Conservation (phyloP, 2,113 vertebrate genomes). For the Chaenocephalus aceratus region DNA sequence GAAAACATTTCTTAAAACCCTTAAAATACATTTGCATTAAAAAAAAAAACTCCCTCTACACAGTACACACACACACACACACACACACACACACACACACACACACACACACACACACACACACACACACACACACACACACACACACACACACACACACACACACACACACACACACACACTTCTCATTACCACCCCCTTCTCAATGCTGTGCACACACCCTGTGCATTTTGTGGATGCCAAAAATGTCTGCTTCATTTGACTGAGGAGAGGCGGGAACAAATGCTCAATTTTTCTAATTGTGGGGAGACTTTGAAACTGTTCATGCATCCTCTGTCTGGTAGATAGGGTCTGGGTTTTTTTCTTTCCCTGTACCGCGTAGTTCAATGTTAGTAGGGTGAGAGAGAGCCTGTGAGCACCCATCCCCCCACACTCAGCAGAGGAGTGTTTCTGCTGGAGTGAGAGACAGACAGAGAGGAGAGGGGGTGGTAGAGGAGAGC, state of each 20-base stretch:
- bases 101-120: no score
- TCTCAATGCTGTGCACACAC: conserved; percentile 54
- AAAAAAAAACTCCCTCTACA: not conserved
- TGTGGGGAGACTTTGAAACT: conserved; percentile 70
- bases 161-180: conserved; percentile 39
- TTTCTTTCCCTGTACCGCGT: conserved; percentile 41
- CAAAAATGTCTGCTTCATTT: conserved; percentile 69
- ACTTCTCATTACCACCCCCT: conserved; percentile 61
- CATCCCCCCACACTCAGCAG: conserved; percentile 86
- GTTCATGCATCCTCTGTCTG: conserved; percentile 62
- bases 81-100: not conserved
- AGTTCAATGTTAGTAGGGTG: conserved; percentile 75
- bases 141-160: not conserved
- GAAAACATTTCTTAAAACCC: conserved; percentile 10
- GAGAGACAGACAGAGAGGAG: conserved; percentile 79
- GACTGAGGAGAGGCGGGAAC: conserved; percentile 17
- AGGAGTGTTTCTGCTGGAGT: conserved; percentile 84
- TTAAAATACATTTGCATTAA: not conserved
- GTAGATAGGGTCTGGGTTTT: conserved; percentile 62
- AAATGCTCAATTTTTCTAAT: conserved; percentile 45
- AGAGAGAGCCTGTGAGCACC: conserved; percentile 75
- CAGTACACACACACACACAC: not conserved
- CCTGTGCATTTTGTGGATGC: conserved; percentile 50
- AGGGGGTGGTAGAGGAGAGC: conserved; percentile 73
- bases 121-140: not conserved